Evolutionary conservation across 2,888 invertebrate genomes (phyloP).

Genomic region (Sussaba pulchella): DNA sequence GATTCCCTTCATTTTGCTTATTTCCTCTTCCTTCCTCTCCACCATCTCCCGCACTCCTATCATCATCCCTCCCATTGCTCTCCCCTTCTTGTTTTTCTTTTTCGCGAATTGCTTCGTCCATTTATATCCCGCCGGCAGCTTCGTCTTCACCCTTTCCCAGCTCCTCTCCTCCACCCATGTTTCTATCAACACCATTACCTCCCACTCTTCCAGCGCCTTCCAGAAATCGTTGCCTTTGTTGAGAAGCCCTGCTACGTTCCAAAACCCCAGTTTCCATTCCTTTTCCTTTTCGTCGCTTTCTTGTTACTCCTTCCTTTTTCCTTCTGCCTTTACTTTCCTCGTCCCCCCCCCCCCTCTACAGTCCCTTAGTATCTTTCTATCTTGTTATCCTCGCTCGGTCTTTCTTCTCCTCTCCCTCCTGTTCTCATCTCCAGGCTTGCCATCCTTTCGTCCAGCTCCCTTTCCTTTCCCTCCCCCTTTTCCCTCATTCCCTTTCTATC

Average conservation of each 20-base stretch:
- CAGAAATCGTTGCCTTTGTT: constrained; percentile 25
- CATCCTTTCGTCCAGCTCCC: too few relatives aligned
- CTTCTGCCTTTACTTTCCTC: too few relatives aligned
- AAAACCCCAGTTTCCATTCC: not conserved
- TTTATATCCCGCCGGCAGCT: too few relatives aligned
- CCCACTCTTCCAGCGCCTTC: constrained; percentile 3
- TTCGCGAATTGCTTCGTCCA: constrained; percentile 4
- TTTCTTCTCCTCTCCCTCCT: not conserved
- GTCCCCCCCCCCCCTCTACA: not conserved
- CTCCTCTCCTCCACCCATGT: too few relatives aligned
- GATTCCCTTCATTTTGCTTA: too few relatives aligned
- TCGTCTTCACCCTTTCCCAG: too few relatives aligned
- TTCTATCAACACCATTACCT: constrained; percentile 7
- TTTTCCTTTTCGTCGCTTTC: not conserved
- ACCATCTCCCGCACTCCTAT: not conserved
- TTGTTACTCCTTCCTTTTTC: not conserved
- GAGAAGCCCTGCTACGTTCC: not conserved
- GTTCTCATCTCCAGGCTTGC: too few relatives aligned
- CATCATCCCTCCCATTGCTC: not conserved
- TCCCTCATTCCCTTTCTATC: too few relatives aligned
- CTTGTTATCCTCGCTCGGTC: not conserved
- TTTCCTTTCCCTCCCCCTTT: too few relatives aligned
- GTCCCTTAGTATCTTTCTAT: not conserved
- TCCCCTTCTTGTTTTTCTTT: constrained; percentile 15
- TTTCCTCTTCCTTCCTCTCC: too few relatives aligned